A percentile compares a stretch with the other conserved stretches of the same genome.
Conservation (phyloP, 2,113 vertebrate species). For the Mastomys natalensis region DNA sequence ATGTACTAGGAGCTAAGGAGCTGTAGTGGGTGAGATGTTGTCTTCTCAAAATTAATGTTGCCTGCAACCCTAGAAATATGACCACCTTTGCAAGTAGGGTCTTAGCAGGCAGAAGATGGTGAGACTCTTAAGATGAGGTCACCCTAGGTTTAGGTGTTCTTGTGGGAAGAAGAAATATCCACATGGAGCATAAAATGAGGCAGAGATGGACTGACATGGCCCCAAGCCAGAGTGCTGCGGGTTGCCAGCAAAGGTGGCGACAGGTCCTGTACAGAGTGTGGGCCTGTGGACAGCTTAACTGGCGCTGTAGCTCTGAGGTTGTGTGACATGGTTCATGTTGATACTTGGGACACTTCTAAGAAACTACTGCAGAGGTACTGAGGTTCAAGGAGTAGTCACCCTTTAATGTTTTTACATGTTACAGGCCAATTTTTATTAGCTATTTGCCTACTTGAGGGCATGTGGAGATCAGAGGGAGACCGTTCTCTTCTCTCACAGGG, state of each 20-base stretch:
- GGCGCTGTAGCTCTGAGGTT: background rate
- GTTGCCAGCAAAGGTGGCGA: background rate
- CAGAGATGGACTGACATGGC: fast-evolving
- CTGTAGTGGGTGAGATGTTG: background rate
- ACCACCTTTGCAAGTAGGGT: background rate
- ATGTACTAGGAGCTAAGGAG: background rate
- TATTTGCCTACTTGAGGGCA: background rate
- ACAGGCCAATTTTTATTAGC: background rate
- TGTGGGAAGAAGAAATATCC: background rate
- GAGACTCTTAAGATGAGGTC: background rate
- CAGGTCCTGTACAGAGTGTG: fast-evolving
- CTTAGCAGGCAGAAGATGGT: background rate
- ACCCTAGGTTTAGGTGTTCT: background rate
- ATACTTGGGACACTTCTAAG: background rate
- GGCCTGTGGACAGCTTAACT: too few relatives aligned
- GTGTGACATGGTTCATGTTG: too few relatives aligned
- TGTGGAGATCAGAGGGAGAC: background rate
- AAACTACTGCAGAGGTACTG: fast-evolving
- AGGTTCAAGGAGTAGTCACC: background rate
- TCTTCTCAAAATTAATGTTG: background rate
- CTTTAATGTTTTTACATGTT: too few relatives aligned
- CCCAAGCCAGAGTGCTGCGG: fast-evolving
- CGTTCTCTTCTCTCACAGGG: background rate
- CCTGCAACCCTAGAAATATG: background rate
- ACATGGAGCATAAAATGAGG: too few relatives aligned